These are phyloP conservation scores for Oscheius onirici DNA, from an alignment of 2,888 invertebrate species.

Conservation along the genomic window DNA sequence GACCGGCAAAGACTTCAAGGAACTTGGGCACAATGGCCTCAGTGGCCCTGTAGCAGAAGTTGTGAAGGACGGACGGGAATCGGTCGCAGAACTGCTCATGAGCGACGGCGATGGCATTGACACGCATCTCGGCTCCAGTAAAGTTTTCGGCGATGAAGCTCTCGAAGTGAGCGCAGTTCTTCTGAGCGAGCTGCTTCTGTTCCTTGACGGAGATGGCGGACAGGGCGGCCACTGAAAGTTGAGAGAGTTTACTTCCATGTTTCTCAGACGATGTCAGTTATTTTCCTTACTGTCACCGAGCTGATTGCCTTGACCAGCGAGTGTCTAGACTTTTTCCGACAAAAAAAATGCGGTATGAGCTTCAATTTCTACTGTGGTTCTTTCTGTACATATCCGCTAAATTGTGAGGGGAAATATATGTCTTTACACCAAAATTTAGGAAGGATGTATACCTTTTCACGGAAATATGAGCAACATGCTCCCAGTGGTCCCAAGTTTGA, in stretches of 20 bases:
- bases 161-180: slow-evolving; percentile 4
- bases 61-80: slow-evolving; percentile 8
- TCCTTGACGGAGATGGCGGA: slow-evolving; percentile 3
- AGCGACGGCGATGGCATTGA: slow-evolving; percentile 23
- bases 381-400: too few relatives aligned
- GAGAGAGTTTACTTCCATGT: background rate
- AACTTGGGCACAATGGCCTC: slow-evolving; percentile 6
- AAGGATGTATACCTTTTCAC: too few relatives aligned
- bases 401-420: too few relatives aligned
- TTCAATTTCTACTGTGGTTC: too few relatives aligned
- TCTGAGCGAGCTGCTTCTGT: background rate
- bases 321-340: too few relatives aligned
- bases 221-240: background rate
- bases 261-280: too few relatives aligned
- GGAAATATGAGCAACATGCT: too few relatives aligned
- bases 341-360: too few relatives aligned
- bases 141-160: background rate
- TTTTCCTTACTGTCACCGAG: too few relatives aligned
- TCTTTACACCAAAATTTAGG: too few relatives aligned
- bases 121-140: background rate
- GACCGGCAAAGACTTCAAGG: background rate
- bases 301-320: too few relatives aligned
- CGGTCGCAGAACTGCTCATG: slow-evolving; percentile 5
- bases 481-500: too few relatives aligned
- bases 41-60: background rate